A percentile compares a stretch with the other conserved stretches of the same genome.
phyloP scores from a whole-genome alignment of 2,888 invertebrate genomes.

The Lacanobia wlatinum region DNA sequence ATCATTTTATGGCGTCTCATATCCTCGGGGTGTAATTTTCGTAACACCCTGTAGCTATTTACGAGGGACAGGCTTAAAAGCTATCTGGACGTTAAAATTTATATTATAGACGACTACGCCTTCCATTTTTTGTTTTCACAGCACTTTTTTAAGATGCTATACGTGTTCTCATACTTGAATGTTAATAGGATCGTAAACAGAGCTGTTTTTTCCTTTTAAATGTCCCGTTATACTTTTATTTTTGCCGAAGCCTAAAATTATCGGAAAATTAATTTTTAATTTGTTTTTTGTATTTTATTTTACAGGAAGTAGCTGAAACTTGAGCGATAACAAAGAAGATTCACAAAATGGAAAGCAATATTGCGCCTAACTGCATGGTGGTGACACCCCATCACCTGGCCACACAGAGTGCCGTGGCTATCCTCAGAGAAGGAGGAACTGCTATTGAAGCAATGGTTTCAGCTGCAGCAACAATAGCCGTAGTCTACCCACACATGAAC shows the following conservation, averaged over 20 bases:
- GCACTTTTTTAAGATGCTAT: conserved; percentile 47
- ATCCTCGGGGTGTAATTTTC: conserved; percentile 81
- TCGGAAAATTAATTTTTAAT: background rate
- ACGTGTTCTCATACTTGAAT: conserved; percentile 44
- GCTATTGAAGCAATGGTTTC: conserved; percentile 86
- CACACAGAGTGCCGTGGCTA: conserved; percentile 82
- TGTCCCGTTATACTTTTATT: background rate
- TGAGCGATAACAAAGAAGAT: background rate
- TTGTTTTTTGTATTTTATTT: conserved; percentile 54
- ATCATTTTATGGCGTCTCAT: conserved; percentile 76
- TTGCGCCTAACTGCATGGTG: conserved; percentile 82
- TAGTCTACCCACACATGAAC: conserved; percentile 87
- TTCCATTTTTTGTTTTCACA: conserved; percentile 57
- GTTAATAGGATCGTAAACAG: conserved; percentile 35
- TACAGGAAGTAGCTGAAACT: conserved; percentile 56
- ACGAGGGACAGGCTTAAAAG: conserved; percentile 80
- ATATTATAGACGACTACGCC: conserved; percentile 71
- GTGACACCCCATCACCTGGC: conserved; percentile 87
- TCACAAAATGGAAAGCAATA: conserved; percentile 74
- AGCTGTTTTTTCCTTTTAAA: conserved; percentile 1
- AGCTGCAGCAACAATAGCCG: conserved; percentile 85
- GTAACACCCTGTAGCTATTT: conserved; percentile 80
- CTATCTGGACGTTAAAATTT: conserved; percentile 82
- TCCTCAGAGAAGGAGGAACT: conserved; percentile 84
- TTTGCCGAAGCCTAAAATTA: background rate